Evolutionary conservation across 2,888 invertebrate genomes (phyloP).

Genomic region (Criorhina ranunculi): DNA sequence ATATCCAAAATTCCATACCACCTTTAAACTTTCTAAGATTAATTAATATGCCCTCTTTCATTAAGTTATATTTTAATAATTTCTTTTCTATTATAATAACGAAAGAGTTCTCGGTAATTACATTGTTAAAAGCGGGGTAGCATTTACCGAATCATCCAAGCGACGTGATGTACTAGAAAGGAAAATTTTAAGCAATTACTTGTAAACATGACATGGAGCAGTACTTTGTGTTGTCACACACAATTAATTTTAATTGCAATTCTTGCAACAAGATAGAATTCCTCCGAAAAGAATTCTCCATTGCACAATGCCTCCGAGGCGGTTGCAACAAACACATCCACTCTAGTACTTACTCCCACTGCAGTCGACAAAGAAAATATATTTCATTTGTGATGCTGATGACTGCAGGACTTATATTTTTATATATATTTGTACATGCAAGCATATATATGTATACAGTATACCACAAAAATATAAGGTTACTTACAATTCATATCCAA

Average conservation of each 20-base stretch:
- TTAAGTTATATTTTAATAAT: slow-evolving; percentile 14
- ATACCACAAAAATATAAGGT: slow-evolving; percentile 23
- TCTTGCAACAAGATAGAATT: slow-evolving; percentile 57
- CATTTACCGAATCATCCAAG: slow-evolving; percentile 37
- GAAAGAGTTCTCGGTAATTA: slow-evolving; percentile 33
- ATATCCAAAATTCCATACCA: no score
- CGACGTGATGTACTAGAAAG: slow-evolving; percentile 58
- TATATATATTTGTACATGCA: not conserved
- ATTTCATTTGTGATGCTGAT: slow-evolving; percentile 22
- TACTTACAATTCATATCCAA: slow-evolving; percentile 89
- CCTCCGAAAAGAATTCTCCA: slow-evolving; percentile 32
- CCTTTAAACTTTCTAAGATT: slow-evolving; percentile 3
- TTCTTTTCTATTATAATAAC: not conserved
- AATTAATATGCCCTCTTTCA: slow-evolving; percentile 36
- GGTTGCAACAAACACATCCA: slow-evolving; percentile 26
- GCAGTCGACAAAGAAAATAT: slow-evolving; percentile 42
- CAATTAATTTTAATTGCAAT: slow-evolving; percentile 79
- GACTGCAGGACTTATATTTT: not conserved
- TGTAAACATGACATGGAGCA: slow-evolving; percentile 54
- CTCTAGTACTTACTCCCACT: slow-evolving; percentile 24
- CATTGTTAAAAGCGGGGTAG: slow-evolving; percentile 24
- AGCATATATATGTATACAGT: not conserved
- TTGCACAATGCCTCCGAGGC: slow-evolving; percentile 9
- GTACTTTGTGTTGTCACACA: slow-evolving; percentile 77
- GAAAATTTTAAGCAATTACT: slow-evolving; percentile 55